Evolutionary conservation across 2,113 vertebrate genomes (phyloP).

Genomic region (Tupaia chinensis): DNA sequence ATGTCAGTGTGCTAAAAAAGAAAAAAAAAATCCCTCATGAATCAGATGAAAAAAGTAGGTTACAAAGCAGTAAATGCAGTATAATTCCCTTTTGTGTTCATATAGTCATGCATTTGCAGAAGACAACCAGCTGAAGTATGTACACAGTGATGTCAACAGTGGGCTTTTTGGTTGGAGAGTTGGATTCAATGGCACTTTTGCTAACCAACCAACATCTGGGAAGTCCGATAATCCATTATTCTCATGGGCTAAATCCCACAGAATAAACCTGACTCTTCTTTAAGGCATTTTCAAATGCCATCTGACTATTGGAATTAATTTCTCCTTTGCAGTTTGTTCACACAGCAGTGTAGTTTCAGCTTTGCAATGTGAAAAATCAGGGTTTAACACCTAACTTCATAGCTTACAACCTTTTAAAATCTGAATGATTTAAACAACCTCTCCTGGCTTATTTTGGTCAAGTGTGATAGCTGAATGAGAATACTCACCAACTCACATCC

Average conservation of each 20-base stretch:
- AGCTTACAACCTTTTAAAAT: neutral
- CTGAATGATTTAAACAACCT: neutral
- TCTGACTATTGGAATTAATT: neutral
- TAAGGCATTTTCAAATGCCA: neutral
- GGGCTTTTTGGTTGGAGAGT: neutral
- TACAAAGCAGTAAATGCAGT: neutral
- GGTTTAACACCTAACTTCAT: neutral
- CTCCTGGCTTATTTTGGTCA: neutral
- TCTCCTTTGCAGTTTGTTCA: neutral
- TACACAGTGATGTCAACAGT: neutral
- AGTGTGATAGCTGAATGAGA: neutral
- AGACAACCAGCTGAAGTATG: neutral
- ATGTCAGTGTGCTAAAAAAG: too few relatives aligned
- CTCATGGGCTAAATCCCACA: neutral
- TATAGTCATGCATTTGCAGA: neutral
- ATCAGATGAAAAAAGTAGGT: neutral
- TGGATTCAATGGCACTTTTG: neutral
- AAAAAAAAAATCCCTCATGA: neutral
- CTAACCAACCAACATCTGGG: neutral
- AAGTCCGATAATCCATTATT: neutral
- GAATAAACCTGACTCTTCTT: neutral
- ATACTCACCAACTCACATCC: accelerated
- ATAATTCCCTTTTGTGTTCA: neutral
- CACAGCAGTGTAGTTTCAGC: neutral
- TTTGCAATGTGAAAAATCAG: neutral